These are phyloP conservation scores for Tethea ocularis DNA, from an alignment of 2,888 invertebrate genomes.

Conservation along the genomic window DNA sequence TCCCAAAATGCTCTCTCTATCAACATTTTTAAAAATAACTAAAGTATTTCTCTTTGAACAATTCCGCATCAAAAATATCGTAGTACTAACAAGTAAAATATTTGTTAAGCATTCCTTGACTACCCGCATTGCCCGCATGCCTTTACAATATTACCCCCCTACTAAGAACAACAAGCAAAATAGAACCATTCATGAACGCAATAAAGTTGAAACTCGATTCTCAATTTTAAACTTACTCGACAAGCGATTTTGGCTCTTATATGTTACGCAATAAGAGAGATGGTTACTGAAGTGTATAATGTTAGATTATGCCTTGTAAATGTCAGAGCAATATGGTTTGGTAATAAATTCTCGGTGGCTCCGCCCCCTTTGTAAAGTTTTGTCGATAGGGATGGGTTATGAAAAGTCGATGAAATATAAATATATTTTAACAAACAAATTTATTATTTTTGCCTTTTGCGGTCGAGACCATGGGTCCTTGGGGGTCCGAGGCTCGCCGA, in stretches of 20 bases:
- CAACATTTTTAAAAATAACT: too few relatives aligned
- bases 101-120: neutral
- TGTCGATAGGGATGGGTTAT: constrained; percentile 38
- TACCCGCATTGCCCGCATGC: constrained; percentile 2
- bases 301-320: constrained; percentile 35
- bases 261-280: constrained; percentile 24
- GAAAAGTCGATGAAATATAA: constrained; percentile 13
- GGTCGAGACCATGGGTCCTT: too few relatives aligned
- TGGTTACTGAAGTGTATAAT: constrained; percentile 15
- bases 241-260: constrained; percentile 35
- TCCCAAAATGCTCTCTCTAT: too few relatives aligned
- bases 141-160: constrained; percentile 20
- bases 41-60: neutral
- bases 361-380: constrained; percentile 54
- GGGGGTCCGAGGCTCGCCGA: too few relatives aligned
- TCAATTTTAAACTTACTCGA: neutral
- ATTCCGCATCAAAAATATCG: neutral
- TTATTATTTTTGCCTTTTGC: too few relatives aligned
- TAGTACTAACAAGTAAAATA: neutral
- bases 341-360: constrained; percentile 66
- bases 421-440: too few relatives aligned
- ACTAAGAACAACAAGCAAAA: constrained; percentile 18
- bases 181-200: constrained; percentile 15
- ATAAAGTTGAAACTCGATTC: neutral
- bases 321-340: constrained; percentile 68